Evolutionary conservation across 2,797 vertebrate genomes (phyloP).

Genomic region (Gadopsis marmoratus): DNA sequence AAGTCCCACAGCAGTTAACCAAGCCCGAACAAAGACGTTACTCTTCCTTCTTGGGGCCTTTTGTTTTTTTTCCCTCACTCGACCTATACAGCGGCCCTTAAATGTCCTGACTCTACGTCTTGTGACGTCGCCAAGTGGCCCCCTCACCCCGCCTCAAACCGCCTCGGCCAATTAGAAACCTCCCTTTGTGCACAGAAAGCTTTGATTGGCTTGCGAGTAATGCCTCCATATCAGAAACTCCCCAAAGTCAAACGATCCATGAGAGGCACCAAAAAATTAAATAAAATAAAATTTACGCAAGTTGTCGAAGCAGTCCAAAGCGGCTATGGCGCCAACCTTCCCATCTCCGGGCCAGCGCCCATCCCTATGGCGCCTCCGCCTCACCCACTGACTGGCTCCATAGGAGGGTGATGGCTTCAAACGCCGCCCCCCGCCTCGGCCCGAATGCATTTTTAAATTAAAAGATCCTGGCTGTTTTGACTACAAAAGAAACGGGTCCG

Average conservation of each 20-base stretch:
- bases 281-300: conserved; percentile 28
- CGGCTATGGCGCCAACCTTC: conserved; percentile 45
- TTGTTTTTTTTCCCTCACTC: conserved; percentile 41
- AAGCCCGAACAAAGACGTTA: conserved; percentile 28
- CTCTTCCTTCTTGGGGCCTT: conserved; percentile 43
- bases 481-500: conserved; percentile 69
- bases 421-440: conserved; percentile 63
- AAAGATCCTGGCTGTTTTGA: conserved; percentile 75
- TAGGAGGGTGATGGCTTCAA: conserved; percentile 77
- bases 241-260: conserved; percentile 69
- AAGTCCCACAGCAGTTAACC: not conserved
- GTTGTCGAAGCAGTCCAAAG: conserved; percentile 65
- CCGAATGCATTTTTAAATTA: conserved; percentile 81
- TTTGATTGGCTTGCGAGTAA: conserved; percentile 60
- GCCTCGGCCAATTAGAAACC: conserved; percentile 60
- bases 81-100: conserved; percentile 39
- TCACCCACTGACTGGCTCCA: conserved; percentile 68
- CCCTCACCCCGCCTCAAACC: conserved; percentile 46
- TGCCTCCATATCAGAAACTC: conserved; percentile 51
- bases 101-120: conserved; percentile 63
- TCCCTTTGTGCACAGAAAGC: conserved; percentile 41
- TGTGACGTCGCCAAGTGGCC: conserved; percentile 50
- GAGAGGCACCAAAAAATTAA: conserved; percentile 45
- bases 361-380: conserved; percentile 46
- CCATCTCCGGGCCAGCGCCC: conserved; percentile 47